A percentile compares a stretch with the other conserved stretches of the same genome.
Conservation (phyloP, 2,888 invertebrate species). For the Crematogaster levior region DNA sequence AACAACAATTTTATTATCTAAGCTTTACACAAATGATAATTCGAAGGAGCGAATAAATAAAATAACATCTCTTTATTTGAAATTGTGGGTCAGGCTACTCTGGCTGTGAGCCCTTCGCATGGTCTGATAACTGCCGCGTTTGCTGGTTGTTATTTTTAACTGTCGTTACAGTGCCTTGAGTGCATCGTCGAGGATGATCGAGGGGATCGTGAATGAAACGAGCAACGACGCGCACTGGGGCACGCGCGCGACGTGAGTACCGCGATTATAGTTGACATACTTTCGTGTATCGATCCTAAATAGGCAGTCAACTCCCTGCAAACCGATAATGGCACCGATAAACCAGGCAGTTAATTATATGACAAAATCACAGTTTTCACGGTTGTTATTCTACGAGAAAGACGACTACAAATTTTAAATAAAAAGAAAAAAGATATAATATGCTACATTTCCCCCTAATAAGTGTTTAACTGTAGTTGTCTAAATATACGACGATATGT, state of each 20-base stretch:
- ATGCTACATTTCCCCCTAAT: not conserved
- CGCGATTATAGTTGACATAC: slow-evolving; percentile 42
- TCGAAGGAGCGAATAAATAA: not conserved
- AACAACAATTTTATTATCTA: not conserved
- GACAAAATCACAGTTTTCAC: not conserved
- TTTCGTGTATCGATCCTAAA: slow-evolving; percentile 36
- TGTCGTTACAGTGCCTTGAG: slow-evolving; percentile 20
- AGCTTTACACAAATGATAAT: not conserved
- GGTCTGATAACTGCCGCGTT: not conserved
- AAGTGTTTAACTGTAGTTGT: not conserved
- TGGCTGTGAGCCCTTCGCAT: not conserved
- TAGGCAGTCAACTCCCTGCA: slow-evolving; percentile 6
- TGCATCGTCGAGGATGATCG: slow-evolving; percentile 10
- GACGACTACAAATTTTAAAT: not conserved
- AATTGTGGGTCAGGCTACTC: not conserved
- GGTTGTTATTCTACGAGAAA: not conserved
- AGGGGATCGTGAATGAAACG: slow-evolving; percentile 48
- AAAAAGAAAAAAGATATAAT: not conserved
- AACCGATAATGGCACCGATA: slow-evolving; percentile 4
- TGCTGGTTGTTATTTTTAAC: slow-evolving; percentile 38
- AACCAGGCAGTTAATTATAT: slow-evolving; percentile 4
- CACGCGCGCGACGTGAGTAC: slow-evolving; percentile 11
- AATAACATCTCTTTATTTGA: slow-evolving; percentile 2
- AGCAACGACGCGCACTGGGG: not conserved
- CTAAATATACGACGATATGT: not conserved